phyloP scores from a whole-genome alignment of 2,113 vertebrate genomes.

The Ursus arctos region DNA sequence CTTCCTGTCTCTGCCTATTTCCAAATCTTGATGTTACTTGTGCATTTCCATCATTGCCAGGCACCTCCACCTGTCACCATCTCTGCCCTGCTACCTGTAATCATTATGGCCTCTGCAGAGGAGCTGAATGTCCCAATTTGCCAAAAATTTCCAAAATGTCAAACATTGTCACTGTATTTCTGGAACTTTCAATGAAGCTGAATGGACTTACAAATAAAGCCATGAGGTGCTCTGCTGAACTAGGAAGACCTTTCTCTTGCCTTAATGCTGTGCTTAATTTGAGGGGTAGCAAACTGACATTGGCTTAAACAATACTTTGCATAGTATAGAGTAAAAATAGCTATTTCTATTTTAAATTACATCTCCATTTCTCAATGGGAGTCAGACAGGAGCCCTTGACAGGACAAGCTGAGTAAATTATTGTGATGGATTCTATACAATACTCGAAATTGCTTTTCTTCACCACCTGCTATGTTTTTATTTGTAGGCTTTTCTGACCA shows the following conservation, averaged over 20 bases:
- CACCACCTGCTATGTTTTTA: neutral
- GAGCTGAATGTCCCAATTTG: neutral
- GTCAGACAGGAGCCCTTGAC: neutral
- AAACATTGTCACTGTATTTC: neutral
- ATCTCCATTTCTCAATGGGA: neutral
- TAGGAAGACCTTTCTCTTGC: neutral
- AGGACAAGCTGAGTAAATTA: neutral
- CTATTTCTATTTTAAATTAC: slow-evolving; percentile 16
- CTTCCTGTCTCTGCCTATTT: fast-evolving
- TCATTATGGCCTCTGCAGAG: too few relatives aligned
- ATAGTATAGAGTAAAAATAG: neutral
- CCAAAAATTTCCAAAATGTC: neutral
- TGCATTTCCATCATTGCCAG: fast-evolving
- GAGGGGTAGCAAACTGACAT: neutral
- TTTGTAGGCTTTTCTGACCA: neutral
- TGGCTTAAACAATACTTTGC: neutral
- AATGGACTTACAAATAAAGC: neutral
- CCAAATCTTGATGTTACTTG: fast-evolving
- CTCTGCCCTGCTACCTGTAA: neutral
- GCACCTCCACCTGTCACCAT: fast-evolving
- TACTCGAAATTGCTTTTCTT: neutral
- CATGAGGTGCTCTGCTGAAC: neutral
- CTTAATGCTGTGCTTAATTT: neutral
- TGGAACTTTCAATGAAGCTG: neutral
- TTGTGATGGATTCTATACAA: neutral